Evolutionary conservation across 2,888 invertebrate species (phyloP).

Genomic region (Gryllus longicercus): DNA sequence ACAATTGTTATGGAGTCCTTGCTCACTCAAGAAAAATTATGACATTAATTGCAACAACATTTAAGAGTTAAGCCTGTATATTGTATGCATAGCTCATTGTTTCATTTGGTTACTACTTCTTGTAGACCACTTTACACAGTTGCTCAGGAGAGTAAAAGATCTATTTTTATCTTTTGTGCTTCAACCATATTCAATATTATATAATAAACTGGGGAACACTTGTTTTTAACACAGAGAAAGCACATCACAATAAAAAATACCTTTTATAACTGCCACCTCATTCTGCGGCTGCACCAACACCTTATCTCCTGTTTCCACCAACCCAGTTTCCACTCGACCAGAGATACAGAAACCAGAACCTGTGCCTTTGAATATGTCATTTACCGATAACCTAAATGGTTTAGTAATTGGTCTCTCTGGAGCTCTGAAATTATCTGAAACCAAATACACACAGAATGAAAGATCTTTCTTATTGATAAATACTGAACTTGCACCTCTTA

Average conservation of each 20-base stretch:
- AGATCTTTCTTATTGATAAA: background rate
- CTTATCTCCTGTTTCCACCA: constrained; percentile 79
- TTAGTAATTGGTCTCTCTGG: constrained; percentile 84
- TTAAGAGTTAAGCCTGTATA: too few relatives aligned
- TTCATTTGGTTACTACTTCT: too few relatives aligned
- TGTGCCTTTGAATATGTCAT: constrained; percentile 91
- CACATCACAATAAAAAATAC: constrained; percentile 44
- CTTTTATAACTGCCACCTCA: constrained; percentile 79
- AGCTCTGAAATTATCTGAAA: constrained; percentile 72
- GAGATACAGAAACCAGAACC: constrained; percentile 87
- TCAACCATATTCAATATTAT: too few relatives aligned
- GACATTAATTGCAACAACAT: too few relatives aligned
- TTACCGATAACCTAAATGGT: constrained; percentile 87
- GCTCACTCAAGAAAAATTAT: too few relatives aligned
- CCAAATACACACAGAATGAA: too few relatives aligned
- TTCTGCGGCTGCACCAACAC: constrained; percentile 81
- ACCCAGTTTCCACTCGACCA: constrained; percentile 89
- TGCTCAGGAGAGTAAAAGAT: too few relatives aligned
- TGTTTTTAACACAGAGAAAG: background rate
- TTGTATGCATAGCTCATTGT: too few relatives aligned
- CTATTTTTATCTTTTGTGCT: too few relatives aligned
- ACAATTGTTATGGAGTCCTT: too few relatives aligned
- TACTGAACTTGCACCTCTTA: background rate
- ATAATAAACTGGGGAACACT: too few relatives aligned
- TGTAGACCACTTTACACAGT: too few relatives aligned